Evolutionary conservation across 2,113 vertebrate genomes (phyloP).

Genomic region (Axis porcinus): DNA sequence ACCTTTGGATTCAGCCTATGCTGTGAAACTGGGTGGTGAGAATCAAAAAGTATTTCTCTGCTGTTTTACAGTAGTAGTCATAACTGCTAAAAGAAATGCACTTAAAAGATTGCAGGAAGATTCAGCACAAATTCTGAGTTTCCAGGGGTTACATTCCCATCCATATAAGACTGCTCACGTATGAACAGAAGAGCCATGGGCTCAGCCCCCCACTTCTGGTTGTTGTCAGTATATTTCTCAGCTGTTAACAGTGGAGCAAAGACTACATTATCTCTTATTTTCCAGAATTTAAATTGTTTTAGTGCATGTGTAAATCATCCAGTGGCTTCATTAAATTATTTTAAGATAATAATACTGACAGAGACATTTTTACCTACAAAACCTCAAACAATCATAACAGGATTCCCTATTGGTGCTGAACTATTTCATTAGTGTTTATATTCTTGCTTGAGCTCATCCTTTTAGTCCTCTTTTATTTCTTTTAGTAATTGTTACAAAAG

Average conservation of each 20-base stretch:
- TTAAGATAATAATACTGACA: slow-evolving; percentile 32
- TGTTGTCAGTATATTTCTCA: background rate
- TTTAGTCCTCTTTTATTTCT: slow-evolving; percentile 16
- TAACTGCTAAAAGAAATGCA: background rate
- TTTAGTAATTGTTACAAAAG: slow-evolving; percentile 47
- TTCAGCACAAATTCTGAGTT: background rate
- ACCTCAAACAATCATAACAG: background rate
- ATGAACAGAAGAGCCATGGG: background rate
- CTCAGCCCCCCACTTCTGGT: background rate
- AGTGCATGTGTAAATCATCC: background rate
- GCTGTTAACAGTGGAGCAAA: background rate
- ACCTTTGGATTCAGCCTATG: background rate
- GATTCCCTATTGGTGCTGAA: background rate
- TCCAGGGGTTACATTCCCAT: background rate
- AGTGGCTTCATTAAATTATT: slow-evolving; percentile 28
- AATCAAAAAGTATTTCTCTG: background rate
- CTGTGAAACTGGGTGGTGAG: background rate
- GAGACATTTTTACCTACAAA: slow-evolving; percentile 28
- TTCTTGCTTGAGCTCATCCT: slow-evolving; percentile 3
- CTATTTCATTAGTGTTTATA: background rate
- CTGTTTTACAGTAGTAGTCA: background rate
- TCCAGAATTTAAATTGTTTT: background rate
- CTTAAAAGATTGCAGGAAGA: background rate
- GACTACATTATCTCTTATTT: background rate
- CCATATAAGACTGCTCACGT: background rate